phyloP scores from a whole-genome alignment of 2,113 vertebrate genomes.

The Labeo catla region DNA sequence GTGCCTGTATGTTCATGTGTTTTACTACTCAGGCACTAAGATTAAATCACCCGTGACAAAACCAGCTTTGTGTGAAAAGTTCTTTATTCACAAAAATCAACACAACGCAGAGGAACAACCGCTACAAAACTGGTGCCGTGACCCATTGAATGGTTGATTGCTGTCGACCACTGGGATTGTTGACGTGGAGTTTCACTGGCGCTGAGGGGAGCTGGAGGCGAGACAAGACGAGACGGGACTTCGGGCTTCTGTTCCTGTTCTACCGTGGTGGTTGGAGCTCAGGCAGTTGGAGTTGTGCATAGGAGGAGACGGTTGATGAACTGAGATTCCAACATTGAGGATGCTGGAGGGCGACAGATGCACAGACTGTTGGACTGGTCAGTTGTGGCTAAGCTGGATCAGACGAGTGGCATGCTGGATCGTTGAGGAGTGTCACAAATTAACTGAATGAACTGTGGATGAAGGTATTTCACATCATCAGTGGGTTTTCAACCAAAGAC shows the following conservation, averaged over 20 bases:
- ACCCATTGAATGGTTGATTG: not conserved
- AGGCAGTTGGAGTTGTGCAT: not conserved
- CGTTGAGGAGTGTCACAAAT: too few relatives aligned
- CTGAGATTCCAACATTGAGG: not conserved
- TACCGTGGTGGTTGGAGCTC: not conserved
- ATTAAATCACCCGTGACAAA: too few relatives aligned
- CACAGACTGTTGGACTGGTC: not conserved
- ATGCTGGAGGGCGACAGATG: not conserved
- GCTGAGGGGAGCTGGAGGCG: not conserved
- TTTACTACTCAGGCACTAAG: too few relatives aligned
- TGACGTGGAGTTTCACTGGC: not conserved
- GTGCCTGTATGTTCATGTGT: too few relatives aligned
- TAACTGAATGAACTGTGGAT: not conserved
- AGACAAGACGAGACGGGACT: not conserved
- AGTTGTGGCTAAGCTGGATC: not conserved
- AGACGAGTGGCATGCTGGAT: too few relatives aligned
- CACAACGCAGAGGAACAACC: too few relatives aligned
- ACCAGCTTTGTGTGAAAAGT: too few relatives aligned
- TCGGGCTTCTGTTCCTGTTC: not conserved
- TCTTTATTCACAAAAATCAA: too few relatives aligned
- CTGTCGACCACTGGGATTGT: not conserved
- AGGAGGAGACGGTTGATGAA: not conserved
- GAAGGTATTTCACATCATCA: not conserved
- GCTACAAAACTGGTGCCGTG: too few relatives aligned
- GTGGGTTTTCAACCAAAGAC: too few relatives aligned